Evolutionary conservation across 2,888 invertebrate genomes (phyloP).

Genomic region (Drosophila neonasuta): DNA sequence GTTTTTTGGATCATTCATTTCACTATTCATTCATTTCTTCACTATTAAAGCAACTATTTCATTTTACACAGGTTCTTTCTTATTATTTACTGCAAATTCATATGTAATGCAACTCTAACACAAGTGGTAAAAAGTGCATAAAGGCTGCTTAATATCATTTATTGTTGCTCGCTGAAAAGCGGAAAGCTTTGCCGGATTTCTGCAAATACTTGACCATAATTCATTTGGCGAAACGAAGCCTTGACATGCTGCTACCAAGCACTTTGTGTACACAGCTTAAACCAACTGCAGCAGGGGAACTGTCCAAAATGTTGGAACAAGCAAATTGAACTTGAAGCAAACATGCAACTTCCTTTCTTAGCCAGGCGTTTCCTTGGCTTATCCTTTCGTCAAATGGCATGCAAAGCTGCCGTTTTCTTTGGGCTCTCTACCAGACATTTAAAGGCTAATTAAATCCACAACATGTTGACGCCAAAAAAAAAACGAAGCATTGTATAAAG

Average conservation of each 20-base stretch:
- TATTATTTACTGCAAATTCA: no score
- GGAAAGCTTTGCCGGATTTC: constrained; percentile 10
- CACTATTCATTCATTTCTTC: no score
- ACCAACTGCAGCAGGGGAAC: constrained; percentile 23
- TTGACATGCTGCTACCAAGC: constrained; percentile 29
- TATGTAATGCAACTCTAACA: no score
- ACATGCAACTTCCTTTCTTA: constrained; percentile 74
- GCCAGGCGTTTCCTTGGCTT: constrained; percentile 48
- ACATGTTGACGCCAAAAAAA: constrained; percentile 37
- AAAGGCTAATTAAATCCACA: constrained; percentile 72
- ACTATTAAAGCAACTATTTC: no score
- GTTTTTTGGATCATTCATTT: no score
- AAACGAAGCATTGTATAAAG: constrained; percentile 20
- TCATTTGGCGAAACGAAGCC: constrained; percentile 30
- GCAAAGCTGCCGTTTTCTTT: constrained; percentile 61
- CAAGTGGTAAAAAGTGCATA: background rate
- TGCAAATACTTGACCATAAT: constrained; percentile 71
- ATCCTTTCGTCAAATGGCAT: constrained; percentile 61
- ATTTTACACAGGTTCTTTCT: no score
- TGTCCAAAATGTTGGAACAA: constrained; percentile 57
- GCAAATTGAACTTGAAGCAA: constrained; percentile 72
- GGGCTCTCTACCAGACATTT: constrained; percentile 44
- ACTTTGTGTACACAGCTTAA: background rate
- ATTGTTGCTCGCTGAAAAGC: constrained; percentile 10
- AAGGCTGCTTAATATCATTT: background rate